Evolutionary conservation across 1,140 invertebrate genomes (phyloP).

Genomic region (Daktulosphaira vitifoliae): DNA sequence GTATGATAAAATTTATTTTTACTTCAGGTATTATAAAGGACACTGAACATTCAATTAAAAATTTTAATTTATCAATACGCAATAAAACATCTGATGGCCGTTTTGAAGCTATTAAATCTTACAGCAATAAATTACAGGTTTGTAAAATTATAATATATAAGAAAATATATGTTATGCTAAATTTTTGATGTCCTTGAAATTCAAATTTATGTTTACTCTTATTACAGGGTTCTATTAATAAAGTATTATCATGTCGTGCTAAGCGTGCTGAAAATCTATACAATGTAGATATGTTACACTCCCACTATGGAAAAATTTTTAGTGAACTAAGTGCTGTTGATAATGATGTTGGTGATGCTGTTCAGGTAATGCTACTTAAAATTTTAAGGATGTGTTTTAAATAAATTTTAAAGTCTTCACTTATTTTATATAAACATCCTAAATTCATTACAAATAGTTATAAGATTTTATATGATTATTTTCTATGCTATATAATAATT

Average conservation of each 20-base stretch:
- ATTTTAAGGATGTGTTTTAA: background rate
- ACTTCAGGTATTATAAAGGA: constrained; percentile 13
- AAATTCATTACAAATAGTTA: no score
- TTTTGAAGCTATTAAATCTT: constrained; percentile 24
- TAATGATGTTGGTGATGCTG: constrained; percentile 69
- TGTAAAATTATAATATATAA: no score
- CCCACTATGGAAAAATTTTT: constrained; percentile 71
- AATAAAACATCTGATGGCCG: constrained; percentile 8
- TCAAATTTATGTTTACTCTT: no score
- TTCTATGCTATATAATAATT: no score
- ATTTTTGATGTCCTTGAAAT: no score
- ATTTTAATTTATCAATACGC: constrained; percentile 8
- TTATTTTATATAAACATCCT: background rate
- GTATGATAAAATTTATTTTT: background rate
- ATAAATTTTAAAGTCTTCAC: background rate
- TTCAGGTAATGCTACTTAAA: constrained; percentile 53
- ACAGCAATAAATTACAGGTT: constrained; percentile 31
- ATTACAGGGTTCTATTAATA: constrained; percentile 12
- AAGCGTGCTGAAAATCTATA: constrained; percentile 45
- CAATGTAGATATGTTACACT: constrained; percentile 70
- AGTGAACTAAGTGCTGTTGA: constrained; percentile 80
- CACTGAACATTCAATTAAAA: constrained; percentile 21
- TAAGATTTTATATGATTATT: no score
- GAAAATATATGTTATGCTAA: no score
- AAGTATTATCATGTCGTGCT: constrained; percentile 17